Evolutionary conservation across 2,888 invertebrate genomes (phyloP).

Genomic region (Tiliacea citrago): DNA sequence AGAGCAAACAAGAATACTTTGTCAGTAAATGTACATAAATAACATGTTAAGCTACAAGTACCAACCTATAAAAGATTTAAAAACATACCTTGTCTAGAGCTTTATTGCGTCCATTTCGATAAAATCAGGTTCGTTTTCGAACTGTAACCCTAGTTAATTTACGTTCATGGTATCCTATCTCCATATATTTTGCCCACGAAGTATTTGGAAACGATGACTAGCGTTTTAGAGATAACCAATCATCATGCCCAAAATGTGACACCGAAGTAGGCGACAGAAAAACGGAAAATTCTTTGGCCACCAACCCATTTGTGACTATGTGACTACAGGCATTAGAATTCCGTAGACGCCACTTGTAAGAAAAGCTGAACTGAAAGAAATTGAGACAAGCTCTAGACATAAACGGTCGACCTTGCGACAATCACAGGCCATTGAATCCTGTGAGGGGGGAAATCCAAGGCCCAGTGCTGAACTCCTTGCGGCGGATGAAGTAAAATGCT

Average conservation of each 20-base stretch:
- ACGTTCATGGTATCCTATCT: constrained; percentile 1
- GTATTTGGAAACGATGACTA: constrained; percentile 16
- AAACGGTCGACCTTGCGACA: constrained; percentile 23
- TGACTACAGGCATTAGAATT: not conserved
- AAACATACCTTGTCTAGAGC: constrained; percentile 49
- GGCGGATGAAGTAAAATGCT: constrained; percentile 15
- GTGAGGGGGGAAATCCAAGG: constrained; percentile 21
- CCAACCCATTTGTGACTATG: not conserved
- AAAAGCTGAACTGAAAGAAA: constrained; percentile 21
- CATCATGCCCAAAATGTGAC: not conserved
- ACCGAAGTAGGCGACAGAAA: not conserved
- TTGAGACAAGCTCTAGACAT: constrained; percentile 43
- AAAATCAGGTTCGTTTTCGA: constrained; percentile 9
- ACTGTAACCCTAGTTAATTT: constrained; percentile 1
- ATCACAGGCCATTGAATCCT: constrained; percentile 36
- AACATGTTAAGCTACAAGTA: not conserved
- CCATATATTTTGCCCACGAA: not conserved
- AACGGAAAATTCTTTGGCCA: constrained; percentile 1
- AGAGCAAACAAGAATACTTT: constrained; percentile 26
- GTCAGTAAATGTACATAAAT: constrained; percentile 17
- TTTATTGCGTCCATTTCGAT: constrained; percentile 12
- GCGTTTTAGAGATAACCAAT: constrained; percentile 4
- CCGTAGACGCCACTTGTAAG: not conserved
- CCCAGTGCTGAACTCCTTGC: constrained; percentile 15
- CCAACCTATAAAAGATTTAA: constrained; percentile 18